A percentile compares a stretch with the other conserved stretches of the same genome.
Evolutionary conservation across 53 echinoderm and acorn worm genomes (phyloP).

Genomic region (Mesocentrotus franciscanus): DNA sequence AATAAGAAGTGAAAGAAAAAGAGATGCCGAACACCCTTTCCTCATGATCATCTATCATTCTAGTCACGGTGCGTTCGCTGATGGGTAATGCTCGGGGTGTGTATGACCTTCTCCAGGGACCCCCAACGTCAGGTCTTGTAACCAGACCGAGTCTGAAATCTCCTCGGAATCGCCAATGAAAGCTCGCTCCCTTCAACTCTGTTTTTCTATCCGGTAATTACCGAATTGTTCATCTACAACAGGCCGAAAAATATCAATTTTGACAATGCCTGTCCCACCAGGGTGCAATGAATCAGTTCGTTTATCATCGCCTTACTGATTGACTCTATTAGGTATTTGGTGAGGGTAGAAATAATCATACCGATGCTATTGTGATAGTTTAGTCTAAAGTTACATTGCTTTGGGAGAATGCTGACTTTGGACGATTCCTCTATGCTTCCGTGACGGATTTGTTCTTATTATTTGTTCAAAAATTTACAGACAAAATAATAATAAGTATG

Average conservation of each 20-base stretch:
- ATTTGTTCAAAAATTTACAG: too few species aligned
- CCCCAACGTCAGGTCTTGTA: background rate
- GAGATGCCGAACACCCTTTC: background rate
- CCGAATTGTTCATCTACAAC: constrained; percentile 19
- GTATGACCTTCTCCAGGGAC: background rate
- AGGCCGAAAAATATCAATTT: background rate
- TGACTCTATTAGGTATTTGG: background rate
- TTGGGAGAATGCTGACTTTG: background rate
- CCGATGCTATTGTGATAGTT: background rate
- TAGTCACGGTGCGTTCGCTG: background rate
- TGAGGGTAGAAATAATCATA: background rate
- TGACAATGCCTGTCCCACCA: background rate
- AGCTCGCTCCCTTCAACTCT: background rate
- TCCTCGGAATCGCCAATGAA: constrained; percentile 31
- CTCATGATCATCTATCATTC: background rate
- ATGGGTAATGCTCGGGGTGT: constrained; percentile 28
- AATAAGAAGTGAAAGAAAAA: background rate
- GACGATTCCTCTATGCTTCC: too few species aligned
- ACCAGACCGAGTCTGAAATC: background rate
- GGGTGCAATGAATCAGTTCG: background rate
- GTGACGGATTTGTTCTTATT: too few species aligned
- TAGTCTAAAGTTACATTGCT: background rate
- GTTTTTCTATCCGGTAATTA: constrained; percentile 23
- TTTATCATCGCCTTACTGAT: background rate
- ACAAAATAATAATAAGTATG: background rate